phyloP scores from a whole-genome alignment of 2,113 vertebrate species.

The Anoura caudifer region DNA sequence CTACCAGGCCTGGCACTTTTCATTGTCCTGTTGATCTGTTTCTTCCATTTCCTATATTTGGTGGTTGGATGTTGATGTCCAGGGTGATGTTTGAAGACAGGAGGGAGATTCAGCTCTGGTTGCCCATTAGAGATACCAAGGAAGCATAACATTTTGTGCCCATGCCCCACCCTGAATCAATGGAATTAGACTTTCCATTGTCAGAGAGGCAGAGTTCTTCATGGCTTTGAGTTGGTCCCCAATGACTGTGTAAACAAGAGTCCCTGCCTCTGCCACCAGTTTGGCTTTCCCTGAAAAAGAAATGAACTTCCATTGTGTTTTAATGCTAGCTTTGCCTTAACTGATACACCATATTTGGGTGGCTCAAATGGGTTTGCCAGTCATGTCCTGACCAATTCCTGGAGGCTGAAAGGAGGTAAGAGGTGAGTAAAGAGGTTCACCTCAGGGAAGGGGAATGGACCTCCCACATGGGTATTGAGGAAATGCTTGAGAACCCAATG shows the following conservation, averaged over 20 bases:
- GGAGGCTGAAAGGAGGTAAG: neutral
- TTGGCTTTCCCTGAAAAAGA: neutral
- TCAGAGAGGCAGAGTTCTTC: neutral
- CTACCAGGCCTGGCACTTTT: neutral
- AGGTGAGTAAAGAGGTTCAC: neutral
- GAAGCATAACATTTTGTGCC: neutral
- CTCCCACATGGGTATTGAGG: neutral
- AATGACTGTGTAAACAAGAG: neutral
- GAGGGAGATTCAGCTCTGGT: neutral
- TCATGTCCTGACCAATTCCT: neutral
- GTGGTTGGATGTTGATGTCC: neutral
- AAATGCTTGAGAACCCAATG: neutral
- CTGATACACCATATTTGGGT: neutral
- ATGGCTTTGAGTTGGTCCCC: neutral
- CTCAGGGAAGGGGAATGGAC: neutral
- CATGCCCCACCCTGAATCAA: neutral
- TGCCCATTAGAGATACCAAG: neutral
- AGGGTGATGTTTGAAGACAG: neutral
- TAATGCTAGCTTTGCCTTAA: neutral
- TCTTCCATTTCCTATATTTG: constrained; percentile 13
- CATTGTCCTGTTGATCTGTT: neutral
- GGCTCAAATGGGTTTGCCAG: neutral
- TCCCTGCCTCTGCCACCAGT: neutral
- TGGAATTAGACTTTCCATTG: neutral
- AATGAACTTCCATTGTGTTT: neutral